Base-by-base conservation (phyloP, 2,113 vertebrate species). In the Sitta europaea region DNA sequence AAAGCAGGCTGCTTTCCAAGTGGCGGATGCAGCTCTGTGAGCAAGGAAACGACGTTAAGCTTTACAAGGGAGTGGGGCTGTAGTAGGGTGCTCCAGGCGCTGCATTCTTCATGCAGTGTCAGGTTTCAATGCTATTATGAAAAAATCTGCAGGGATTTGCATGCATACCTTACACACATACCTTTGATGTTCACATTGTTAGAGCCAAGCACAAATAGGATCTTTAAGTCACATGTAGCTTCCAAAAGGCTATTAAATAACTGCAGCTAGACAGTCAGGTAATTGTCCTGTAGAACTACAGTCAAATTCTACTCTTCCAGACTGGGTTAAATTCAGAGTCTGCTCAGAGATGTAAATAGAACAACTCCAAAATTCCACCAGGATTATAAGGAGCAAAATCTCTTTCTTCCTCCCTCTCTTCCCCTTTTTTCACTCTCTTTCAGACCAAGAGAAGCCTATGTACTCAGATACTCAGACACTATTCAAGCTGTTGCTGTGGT, bases 51-150 rank as follows among this genome's bases (percentile, higher is more conserved):
- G 45, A 63, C 59, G 70, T 75, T 65, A 72, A 96, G 87, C 79
- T 84, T 79, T 77, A n/a, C 72, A 55, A 55, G 65, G 77, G 80
- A 86, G 28, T 12, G 2, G 53, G 96, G 54, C 54, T 93, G 81
- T 89, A 66, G 71, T 20, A 72, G 85, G 96, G 93, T 86, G 90
- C 96, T 96, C 66, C 65, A 74, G 98, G 95, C 85, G 0, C 71
- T 58, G 83, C 97, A 94, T 98, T 98, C 97, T 96, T 97, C 89
- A 80, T 83, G 72, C 66, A 67, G 89, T 83, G 25, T 98, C 88
- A 7, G 62, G 84, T 98, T 98, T 97, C 97, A 95, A 78, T 84
- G 63, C 80, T 86, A 78, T 96, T 95, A 94, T 68, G 94, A 92
- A 94, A 94, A 95, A 96, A 96, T 85, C 95, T 96, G 86, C 86